Evolutionary conservation across 2,113 vertebrate genomes (phyloP), one percentile per base, ranked within the genome.

Genomic region (Silurus meridionalis): DNA sequence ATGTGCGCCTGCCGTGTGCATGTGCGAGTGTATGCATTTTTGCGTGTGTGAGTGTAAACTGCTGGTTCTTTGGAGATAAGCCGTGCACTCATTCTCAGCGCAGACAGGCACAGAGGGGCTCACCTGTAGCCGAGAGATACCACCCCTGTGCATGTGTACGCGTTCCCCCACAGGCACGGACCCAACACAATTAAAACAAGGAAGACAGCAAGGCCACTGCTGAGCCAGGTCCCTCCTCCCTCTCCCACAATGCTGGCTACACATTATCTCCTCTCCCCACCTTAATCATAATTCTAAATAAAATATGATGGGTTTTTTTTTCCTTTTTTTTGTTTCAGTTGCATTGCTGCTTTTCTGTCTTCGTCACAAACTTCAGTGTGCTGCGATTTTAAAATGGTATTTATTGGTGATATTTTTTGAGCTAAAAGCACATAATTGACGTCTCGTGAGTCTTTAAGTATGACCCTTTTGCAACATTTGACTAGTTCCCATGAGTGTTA

Each of bases 51-150:
- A 88, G 72, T 80, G 80, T 90, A 91, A 92, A 90, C 94, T 91
- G 90, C 94, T 95, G 94, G 93, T 92, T 91, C 91, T 95, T 94
- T 95, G 91, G 92, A 95, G 94, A 95, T 95, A 95, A 94, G 92
- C 83, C 89, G 83, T 71, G 61, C 48, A 9, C 87, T 83, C 71
- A 55, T 87, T 87, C 67, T 83, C 50, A 77, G 60, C 48, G 57
- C 69, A 81, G 66, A 75, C 83, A 60, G 89, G 92, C 90, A 93
- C 91, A 84, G 92, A 90, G 89, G 90, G 87, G 86, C 80, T 90
- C 90, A 93, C 92, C 93, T 93, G 93, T 92, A 71, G 92, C 55
- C 0, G 85, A 86, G 90, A 92, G 92, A 94, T 94, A 94, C 91
- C 91, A 91, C 90, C 90, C 92, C 82, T 80, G 81, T 86, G 85